Base-by-base conservation (phyloP, 1,140 invertebrate species). In the Dendrolimus kikuchii region DNA sequence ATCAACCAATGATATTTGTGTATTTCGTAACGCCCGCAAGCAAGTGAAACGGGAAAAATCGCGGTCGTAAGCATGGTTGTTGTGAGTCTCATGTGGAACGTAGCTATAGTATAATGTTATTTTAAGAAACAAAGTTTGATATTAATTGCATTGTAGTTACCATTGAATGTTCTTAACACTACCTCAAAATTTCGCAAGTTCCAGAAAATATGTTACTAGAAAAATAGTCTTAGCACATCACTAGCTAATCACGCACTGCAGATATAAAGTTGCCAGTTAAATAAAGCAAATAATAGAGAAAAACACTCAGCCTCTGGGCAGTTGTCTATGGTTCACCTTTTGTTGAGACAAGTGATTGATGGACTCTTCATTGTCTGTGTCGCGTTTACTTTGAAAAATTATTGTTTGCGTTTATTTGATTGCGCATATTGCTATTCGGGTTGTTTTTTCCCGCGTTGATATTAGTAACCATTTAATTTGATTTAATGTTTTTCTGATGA, bases 331-430 rank as follows among this genome's bases (percentile, higher is more conserved):
- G 52, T 54, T 63, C 67, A 63, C 62, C 67, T 70, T 67, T 72
- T 69, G 62, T 73, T 62, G 46, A 36, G 67, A 65, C 65, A 59
- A 55, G 69, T 80, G 77, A 80, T 82, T 78, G 79, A 82, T 82
- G 74, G 64, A 53, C 45, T 46, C 60, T 60, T 77, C 69, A 72
- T 77, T 74, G 69, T 66, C 51, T 61, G 51, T 72, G 70, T 72
- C 65, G 67, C 68, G 64, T 74, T 72, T 68, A 55, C 57, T 71
- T 74, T 78, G 71, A 80, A 74, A 75, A 80, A 76, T 76, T 68
- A 66, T 57, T 68, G 70, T 69, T 77, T 71, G 66, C 58, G 62
- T 58, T 64, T 64, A 66, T 64, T 67, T 74, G 66, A 71, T 78
- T 76, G 67, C 60, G 55, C 61, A 49, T 66, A 55, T 64, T 62